phyloP scores from a whole-genome alignment of 1,140 invertebrate genomes.

The Bombus consobrinus region DNA sequence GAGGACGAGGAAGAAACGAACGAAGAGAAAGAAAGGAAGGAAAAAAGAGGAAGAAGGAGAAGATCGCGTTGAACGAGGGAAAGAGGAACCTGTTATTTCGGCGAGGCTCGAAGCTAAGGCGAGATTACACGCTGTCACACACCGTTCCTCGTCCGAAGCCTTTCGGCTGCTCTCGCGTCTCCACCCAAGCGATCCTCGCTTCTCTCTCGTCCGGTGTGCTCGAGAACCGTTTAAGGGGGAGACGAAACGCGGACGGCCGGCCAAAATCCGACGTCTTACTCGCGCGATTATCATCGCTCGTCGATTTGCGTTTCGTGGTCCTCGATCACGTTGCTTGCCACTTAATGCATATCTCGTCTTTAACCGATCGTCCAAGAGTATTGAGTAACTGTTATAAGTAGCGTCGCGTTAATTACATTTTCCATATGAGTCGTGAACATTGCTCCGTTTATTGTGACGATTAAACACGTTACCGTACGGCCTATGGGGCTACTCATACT shows the following conservation, averaged over 20 bases:
- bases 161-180: constrained; percentile 59
- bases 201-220: constrained; percentile 3
- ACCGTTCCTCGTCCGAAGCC: constrained; percentile 61
- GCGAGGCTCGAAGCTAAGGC: constrained; percentile 60
- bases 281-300: constrained; percentile 75
- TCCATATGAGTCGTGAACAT: neutral
- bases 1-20: neutral
- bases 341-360: constrained; percentile 37
- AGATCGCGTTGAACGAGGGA: constrained; percentile 63
- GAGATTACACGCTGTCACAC: constrained; percentile 82
- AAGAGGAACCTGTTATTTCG: constrained; percentile 80
- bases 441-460: neutral
- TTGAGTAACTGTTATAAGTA: neutral
- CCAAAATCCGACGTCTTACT: constrained; percentile 75
- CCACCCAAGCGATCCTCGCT: constrained; percentile 17
- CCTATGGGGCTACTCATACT: neutral
- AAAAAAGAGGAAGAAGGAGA: neutral
- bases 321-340: constrained; percentile 43
- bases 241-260: constrained; percentile 47
- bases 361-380: constrained; percentile 15
- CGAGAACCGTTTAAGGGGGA: constrained; percentile 34
- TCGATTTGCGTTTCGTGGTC: constrained; percentile 59
- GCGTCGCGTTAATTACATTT: constrained; percentile 36
- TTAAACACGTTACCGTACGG: neutral
- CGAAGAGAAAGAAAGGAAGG: neutral